Evolutionary conservation across 2,797 vertebrate genomes (phyloP), one percentile per base, ranked within the genome.

Genomic region (Loris lydekkerianus): DNA sequence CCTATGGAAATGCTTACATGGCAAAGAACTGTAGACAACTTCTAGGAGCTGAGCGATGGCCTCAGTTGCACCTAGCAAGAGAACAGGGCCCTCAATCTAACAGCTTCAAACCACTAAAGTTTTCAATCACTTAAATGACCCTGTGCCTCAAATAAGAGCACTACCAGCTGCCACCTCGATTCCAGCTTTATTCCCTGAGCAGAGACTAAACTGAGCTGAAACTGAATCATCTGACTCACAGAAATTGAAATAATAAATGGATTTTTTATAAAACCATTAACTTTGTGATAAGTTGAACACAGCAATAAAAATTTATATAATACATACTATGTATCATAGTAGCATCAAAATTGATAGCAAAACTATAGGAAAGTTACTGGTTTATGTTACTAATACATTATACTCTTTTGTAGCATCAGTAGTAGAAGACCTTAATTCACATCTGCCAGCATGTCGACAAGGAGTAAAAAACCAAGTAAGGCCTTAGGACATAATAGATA

Each of bases 331-430:
- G 20, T 60, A 73, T 72, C 17, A 80, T 53, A 29, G 20, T 37
- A 67, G 29, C n/a, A 65, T 76, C 15, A 63, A 94, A 94, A 94
- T 3, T 49, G 14, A 58, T 82, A 72, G 69, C 27, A 83, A 75
- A 96, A 43, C 8, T 60, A 29, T 40, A 60, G 17, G 67, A 61
- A 58, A 84, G 14, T n/a, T 37, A 31, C 29, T 15, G 1, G 60
- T 46, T 72, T 72, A 53, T 29, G 8, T 85, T 85, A 72, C 58
- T 92, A 95, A 97, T n/a, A n/a, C 14, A 34, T 72, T 67, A 21
- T 37, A 53, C 7, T 94, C 7, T 94, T 63, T 96, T 96, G 27
- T 56, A 97, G 95, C 27, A 60, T 65, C 78, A 85, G 31, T 40
- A 60, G 15, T 86, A 25, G 63, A 89, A 84, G 76, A 87, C 27